Base-by-base conservation (phyloP, 2,113 vertebrate genomes). In the Pimephales promelas region DNA sequence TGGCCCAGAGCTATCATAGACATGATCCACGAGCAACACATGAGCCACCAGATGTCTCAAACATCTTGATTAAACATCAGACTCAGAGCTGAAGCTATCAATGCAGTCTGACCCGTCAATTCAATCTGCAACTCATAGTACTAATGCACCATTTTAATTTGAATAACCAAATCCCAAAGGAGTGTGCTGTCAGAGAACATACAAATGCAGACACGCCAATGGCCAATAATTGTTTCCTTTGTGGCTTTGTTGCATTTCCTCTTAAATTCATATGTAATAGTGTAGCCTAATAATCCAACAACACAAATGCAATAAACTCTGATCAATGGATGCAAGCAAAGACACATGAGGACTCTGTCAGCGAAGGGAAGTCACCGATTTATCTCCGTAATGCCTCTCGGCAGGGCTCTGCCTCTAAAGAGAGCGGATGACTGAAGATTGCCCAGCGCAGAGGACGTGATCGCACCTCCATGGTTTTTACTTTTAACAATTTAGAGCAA, bases 351-450 rank as follows among this genome's bases (percentile, higher is more conserved):
- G 92, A 94, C 92, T 92, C 92, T 94, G 94, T 95, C 94, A 94
- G 92, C 89, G 87, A 86, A 91, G 88, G 92, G 93, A 94, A 94
- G 92, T 94, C 92, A 93, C 92, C 93, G 93, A 95, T 95, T 95
- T 93, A 95, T 95, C 94, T 95, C 93, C 93, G 92, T 95, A 95
- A 95, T 95, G 92, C 92, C 93, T 94, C 94, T 94, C 93, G 92
- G 92, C 91, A 90, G 94, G 94, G 93, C 94, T 94, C 92, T 92
- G 90, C 93, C 92, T 90, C 93, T 92, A 93, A 94, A 93, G 91
- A 92, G 93, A 94, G 93, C 92, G 93, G 92, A 94, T 94, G 94
- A 94, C 93, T 91, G 92, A 92, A 92, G 87, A 85, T 92, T 87
- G 89, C 92, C 89, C 88, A 90, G 36, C 52, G n/a, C 72, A 83